Evolutionary conservation across 2,797 vertebrate species (phyloP), one percentile per base, ranked within the genome.

Genomic region (Eremophila alpestris): DNA sequence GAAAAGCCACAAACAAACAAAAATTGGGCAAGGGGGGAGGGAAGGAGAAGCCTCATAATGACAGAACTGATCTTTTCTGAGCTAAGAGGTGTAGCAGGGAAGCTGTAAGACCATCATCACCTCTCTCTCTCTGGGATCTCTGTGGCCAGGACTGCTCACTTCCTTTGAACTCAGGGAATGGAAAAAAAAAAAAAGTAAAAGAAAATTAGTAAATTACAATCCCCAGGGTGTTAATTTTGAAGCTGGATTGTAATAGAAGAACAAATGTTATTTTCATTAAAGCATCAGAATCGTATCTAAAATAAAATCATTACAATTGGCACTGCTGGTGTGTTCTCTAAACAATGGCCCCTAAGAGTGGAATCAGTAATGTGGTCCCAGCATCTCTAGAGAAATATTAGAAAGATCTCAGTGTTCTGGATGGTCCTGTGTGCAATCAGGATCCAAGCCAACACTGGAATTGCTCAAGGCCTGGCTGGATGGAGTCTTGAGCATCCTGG

Each of bases 341-440:
- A 69, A 36, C 5, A 24, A 10, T 0, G 0, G n/a, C 13, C 13
- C 0, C 0, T n/a, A 18, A 62, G n/a, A 70, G 8, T 30, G 12
- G 32, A 63, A 77, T 18, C 48, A 10, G 7, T 22, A 43, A 20
- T 17, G 17, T 1, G 9, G 36, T 55, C 13, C 18, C 34, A 55
- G 32, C 5, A 48, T 24, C 22, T 56, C 26, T 52, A 26, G 13
- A 17, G 40, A 56, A 84, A 21, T 16, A 5, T 21, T 70, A 67
- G 43, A 56, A 63, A 73, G 13, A 10, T 14, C 41, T 45, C 18
- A 26, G 2, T 38, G 26, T 9, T 63, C 49, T 19, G 18, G 38
- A 36, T 34, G 56, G 13, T 70, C 22, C 60, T 9, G 3, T 18
- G 26, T 34, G 15, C 20, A 63, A 3, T 13, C 52, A 56, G 26